A percentile compares a stretch with the other conserved stretches of the same genome.
phyloP scores from a whole-genome alignment of 2,113 vertebrate species.

The Dicaeum eximium region DNA sequence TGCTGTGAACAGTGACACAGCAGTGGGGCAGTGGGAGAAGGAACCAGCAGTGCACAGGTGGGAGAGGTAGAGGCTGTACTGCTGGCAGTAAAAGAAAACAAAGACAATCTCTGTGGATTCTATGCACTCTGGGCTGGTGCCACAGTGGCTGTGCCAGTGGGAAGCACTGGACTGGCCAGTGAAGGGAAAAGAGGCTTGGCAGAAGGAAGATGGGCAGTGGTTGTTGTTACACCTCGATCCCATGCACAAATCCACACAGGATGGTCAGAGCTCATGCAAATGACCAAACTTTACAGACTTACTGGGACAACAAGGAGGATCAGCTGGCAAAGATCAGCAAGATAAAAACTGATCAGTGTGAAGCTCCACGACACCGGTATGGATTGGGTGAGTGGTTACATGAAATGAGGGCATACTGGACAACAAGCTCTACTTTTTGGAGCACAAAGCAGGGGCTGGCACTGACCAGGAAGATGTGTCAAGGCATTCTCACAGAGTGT shows the following conservation, averaged over 20 bases:
- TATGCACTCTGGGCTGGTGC: rapidly evolving
- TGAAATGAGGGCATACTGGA: too few species aligned
- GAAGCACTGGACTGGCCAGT: rapidly evolving
- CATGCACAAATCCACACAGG: neutral
- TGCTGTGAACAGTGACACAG: too few species aligned
- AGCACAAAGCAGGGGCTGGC: neutral
- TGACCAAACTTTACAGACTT: too few species aligned
- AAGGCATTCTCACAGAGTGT: neutral
- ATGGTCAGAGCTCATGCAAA: neutral
- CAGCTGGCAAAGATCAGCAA: neutral
- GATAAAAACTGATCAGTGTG: neutral
- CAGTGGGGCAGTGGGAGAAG: neutral
- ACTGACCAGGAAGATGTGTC: neutral
- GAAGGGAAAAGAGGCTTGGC: neutral
- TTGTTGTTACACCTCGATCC: neutral
- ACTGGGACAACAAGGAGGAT: too few species aligned
- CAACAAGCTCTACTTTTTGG: neutral
- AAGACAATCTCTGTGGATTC: neutral
- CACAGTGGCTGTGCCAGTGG: neutral
- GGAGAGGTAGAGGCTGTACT: neutral
- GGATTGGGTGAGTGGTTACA: neutral
- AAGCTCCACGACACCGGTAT: neutral
- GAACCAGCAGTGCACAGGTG: neutral
- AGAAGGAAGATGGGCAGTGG: neutral
- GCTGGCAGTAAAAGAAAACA: neutral